Evolutionary conservation across 2,888 invertebrate genomes (phyloP).

Genomic region (Acronicta psi): DNA sequence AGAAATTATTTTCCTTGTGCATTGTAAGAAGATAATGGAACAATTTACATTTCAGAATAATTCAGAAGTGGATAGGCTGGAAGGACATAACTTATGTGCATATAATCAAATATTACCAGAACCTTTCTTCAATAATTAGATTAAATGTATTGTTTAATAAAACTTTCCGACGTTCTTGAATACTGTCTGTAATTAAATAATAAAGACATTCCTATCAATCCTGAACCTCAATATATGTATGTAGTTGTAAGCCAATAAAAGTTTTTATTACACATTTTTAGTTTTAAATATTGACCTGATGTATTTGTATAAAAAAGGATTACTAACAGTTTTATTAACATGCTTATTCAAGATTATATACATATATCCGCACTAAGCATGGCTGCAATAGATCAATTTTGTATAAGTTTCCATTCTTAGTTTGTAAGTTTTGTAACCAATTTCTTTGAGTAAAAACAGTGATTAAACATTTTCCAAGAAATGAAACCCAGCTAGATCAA

Average conservation of each 20-base stretch:
- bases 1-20: neutral
- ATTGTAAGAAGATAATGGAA: conserved; percentile 16
- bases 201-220: conserved; percentile 34
- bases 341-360: too few relatives aligned
- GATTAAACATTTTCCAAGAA: too few relatives aligned
- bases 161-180: neutral
- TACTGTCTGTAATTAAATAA: conserved; percentile 2
- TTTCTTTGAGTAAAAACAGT: too few relatives aligned
- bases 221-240: conserved; percentile 11
- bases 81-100: conserved; percentile 19
- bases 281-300: neutral
- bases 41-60: conserved; percentile 61
- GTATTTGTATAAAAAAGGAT: too few relatives aligned
- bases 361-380: too few relatives aligned
- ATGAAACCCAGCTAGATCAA: too few relatives aligned
- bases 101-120: conserved; percentile 1
- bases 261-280: conserved; percentile 3
- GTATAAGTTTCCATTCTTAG: too few relatives aligned
- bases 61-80: conserved; percentile 32
- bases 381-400: too few relatives aligned
- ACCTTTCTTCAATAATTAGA: conserved; percentile 4
- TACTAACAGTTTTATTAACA: too few relatives aligned
- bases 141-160: neutral
- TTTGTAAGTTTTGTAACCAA: too few relatives aligned
- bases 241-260: conserved; percentile 31